A percentile compares a stretch with the other conserved stretches of the same genome.
phyloP scores from a whole-genome alignment of 2,113 vertebrate genomes.

The Nyctibius bracteatus region DNA sequence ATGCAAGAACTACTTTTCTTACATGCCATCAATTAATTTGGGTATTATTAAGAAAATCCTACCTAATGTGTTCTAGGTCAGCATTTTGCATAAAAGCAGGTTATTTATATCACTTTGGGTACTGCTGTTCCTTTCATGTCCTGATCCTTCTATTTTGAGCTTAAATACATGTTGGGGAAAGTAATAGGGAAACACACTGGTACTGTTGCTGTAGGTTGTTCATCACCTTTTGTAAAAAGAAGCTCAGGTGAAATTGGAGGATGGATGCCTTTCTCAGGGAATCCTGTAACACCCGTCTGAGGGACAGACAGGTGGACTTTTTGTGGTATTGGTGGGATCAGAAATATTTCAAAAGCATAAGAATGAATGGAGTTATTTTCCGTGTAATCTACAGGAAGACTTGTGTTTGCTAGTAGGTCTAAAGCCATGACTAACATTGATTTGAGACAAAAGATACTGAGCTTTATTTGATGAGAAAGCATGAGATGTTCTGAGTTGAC shows the following conservation, averaged over 20 bases:
- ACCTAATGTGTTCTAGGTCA: neutral
- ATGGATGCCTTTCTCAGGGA: neutral
- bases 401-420: neutral
- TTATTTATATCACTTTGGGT: neutral
- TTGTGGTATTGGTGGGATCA: neutral
- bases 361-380: neutral
- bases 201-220: neutral
- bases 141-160: neutral
- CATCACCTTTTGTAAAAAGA: neutral
- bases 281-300: neutral
- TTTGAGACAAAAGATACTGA: neutral
- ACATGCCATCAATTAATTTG: neutral
- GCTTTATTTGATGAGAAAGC: neutral
- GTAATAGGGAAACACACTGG: neutral
- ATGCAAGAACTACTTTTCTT: slow-evolving; percentile 2
- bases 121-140: neutral
- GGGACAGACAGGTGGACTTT: neutral
- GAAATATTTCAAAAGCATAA: neutral
- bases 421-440: neutral
- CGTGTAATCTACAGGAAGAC: neutral
- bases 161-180: neutral
- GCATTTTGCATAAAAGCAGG: neutral
- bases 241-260: neutral
- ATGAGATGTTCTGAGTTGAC: neutral
- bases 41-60: neutral